These are phyloP conservation scores for Aspidoscelis tigris DNA, from an alignment of 2,113 vertebrate genomes.

Conservation along the genomic window DNA sequence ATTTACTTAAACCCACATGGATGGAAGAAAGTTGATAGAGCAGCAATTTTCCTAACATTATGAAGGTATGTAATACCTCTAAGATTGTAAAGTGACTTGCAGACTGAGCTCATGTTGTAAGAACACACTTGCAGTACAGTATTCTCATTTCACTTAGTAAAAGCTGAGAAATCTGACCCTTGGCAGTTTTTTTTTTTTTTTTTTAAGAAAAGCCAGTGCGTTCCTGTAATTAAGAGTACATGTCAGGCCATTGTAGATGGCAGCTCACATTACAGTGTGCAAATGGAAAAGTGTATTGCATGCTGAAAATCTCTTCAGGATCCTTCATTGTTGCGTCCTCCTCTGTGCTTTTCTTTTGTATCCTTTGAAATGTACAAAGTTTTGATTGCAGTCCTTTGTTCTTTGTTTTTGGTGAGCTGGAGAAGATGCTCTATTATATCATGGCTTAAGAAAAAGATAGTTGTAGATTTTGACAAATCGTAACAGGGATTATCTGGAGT, in stretches of 20 bases:
- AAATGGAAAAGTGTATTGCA: slow-evolving; percentile 19
- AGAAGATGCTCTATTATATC: no score
- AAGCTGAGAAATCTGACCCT: slow-evolving; percentile 5
- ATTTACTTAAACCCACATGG: no score
- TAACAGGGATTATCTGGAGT: no score
- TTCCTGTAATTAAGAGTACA: slow-evolving; percentile 55
- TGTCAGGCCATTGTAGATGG: slow-evolving; percentile 37
- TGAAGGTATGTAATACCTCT: no score
- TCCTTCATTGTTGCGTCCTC: neutral
- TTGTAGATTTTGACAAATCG: no score
- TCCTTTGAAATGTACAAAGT: neutral
- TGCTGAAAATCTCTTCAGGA: slow-evolving; percentile 26
- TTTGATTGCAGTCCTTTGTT: neutral
- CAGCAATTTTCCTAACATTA: no score
- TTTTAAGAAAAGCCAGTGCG: slow-evolving; percentile 26
- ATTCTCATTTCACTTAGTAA: slow-evolving; percentile 13
- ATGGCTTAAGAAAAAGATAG: no score
- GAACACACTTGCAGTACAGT: neutral
- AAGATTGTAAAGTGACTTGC: neutral
- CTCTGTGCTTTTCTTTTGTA: slow-evolving; percentile 18
- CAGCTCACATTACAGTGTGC: slow-evolving; percentile 34
- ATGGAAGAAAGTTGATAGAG: no score
- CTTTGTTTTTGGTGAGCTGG: neutral
- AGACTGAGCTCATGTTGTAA: neutral
- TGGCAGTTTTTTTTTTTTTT: slow-evolving; percentile 11